Conservation (phyloP, 2,888 invertebrate species). For the Caenorhabditis sp. region DNA sequence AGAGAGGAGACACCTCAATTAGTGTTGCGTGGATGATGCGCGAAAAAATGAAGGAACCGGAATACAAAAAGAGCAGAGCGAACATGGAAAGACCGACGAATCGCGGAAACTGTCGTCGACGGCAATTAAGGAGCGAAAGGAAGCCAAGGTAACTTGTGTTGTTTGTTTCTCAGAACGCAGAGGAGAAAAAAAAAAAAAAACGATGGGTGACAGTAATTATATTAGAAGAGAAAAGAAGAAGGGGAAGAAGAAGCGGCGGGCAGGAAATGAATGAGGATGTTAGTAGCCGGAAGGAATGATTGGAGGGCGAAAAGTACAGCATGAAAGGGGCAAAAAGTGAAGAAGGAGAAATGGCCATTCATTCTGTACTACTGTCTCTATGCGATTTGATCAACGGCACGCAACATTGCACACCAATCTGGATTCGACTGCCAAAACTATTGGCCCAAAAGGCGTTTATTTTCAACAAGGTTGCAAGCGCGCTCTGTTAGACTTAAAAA, state of each 20-base stretch:
- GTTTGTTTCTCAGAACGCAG: conserved; percentile 1
- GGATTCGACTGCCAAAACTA: conserved; percentile 3
- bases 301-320: neutral
- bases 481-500: too few relatives aligned
- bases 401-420: conserved; percentile 45
- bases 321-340: neutral
- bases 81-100: neutral
- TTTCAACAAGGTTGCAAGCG: too few relatives aligned
- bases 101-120: neutral
- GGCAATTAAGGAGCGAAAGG: neutral
- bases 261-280: neutral
- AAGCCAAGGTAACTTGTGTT: neutral
- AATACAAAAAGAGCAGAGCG: conserved; percentile 3
- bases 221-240: neutral
- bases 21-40: conserved; percentile 13
- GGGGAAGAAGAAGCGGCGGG: neutral
- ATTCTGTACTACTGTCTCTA: neutral
- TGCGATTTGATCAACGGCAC: conserved; percentile 12
- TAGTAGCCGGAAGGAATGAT: conserved; percentile 2
- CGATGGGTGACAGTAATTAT: conserved; percentile 7
- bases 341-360: conserved; percentile 17
- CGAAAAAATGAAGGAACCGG: conserved; percentile 11
- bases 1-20: conserved; percentile 40
- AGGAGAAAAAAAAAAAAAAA: neutral
- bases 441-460: too few relatives aligned